Percentiles rank a stretch among this genome's conserved stretches.
These are phyloP conservation scores for Tromatobia lineatoria DNA, from an alignment of 2,888 invertebrate species.

Conservation along the genomic window DNA sequence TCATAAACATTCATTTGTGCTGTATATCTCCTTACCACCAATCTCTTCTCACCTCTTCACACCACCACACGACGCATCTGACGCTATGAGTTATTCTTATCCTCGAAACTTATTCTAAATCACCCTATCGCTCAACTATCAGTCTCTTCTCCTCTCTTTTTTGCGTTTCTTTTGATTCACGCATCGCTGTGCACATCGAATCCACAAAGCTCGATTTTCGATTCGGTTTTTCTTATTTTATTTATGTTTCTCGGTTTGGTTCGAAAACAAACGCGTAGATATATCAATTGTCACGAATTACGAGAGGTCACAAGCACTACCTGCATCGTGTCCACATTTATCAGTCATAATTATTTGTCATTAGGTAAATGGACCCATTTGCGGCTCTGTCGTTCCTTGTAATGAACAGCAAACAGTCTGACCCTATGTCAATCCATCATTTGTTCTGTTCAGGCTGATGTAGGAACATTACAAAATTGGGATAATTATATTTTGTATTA, in stretches of 20 bases:
- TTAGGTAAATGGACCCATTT: slow-evolving; percentile 7
- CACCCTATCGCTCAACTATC: slow-evolving; percentile 42
- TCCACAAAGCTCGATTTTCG: slow-evolving; percentile 29
- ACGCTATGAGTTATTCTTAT: slow-evolving; percentile 51
- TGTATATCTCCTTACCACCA: slow-evolving; percentile 47
- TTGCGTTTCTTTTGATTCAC: slow-evolving; percentile 39
- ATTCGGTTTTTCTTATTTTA: slow-evolving; percentile 4
- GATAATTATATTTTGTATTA: too few species aligned
- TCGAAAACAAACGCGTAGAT: slow-evolving; percentile 16
- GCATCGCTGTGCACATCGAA: slow-evolving; percentile 70
- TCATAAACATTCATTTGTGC: slow-evolving; percentile 53
- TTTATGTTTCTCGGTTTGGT: slow-evolving; percentile 13
- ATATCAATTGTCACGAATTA: slow-evolving; percentile 24
- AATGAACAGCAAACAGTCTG: not conserved
- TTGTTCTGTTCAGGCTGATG: not conserved
- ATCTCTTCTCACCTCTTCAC: slow-evolving; percentile 39
- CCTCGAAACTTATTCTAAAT: slow-evolving; percentile 36
- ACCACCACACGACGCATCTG: slow-evolving; percentile 58
- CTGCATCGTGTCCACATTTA: slow-evolving; percentile 64
- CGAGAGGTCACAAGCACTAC: slow-evolving; percentile 60
- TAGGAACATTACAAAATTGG: too few species aligned
- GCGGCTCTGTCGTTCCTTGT: not conserved
- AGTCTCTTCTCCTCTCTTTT: slow-evolving; percentile 53
- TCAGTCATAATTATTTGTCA: slow-evolving; percentile 19
- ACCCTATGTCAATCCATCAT: not conserved